Conservation (phyloP, 2,113 vertebrate genomes). For the Sander lucioperca region DNA sequence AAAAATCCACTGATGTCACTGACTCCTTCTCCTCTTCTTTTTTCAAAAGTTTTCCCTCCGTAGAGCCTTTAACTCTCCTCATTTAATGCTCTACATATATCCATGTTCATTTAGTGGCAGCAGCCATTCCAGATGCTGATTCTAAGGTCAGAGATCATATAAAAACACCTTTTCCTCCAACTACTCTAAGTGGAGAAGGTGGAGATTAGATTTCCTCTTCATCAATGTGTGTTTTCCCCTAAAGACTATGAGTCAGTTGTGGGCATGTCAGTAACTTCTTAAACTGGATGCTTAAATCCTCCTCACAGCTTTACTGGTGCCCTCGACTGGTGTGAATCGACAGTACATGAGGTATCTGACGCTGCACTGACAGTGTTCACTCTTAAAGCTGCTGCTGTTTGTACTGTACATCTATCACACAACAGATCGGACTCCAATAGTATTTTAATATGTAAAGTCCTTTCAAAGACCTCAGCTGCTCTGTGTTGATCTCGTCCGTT, state of each 20-base stretch:
- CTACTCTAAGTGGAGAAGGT: slow-evolving; percentile 23
- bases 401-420: slow-evolving; percentile 91
- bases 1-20: slow-evolving; percentile 32
- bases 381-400: slow-evolving; percentile 95
- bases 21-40: slow-evolving; percentile 26
- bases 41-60: slow-evolving; percentile 30
- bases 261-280: slow-evolving; percentile 14
- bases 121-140: slow-evolving; percentile 8
- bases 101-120: slow-evolving; percentile 20
- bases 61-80: slow-evolving; percentile 18
- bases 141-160: slow-evolving; percentile 14
- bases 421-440: slow-evolving; percentile 61
- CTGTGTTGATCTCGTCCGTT: slow-evolving; percentile 27
- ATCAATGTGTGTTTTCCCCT: slow-evolving; percentile 84
- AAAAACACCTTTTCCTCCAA: slow-evolving; percentile 15
- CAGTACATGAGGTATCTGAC: slow-evolving; percentile 28
- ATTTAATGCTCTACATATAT: neutral
- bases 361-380: slow-evolving; percentile 79
- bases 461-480: slow-evolving; percentile 63
- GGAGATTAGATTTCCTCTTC: slow-evolving; percentile 73
- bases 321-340: slow-evolving; percentile 35
- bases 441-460: slow-evolving; percentile 48
- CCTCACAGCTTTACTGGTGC: slow-evolving; percentile 51
- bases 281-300: slow-evolving; percentile 26
- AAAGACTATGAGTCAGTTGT: slow-evolving; percentile 72